phyloP scores from a whole-genome alignment of 2,888 invertebrate species.

The Serrognathus titanus region DNA sequence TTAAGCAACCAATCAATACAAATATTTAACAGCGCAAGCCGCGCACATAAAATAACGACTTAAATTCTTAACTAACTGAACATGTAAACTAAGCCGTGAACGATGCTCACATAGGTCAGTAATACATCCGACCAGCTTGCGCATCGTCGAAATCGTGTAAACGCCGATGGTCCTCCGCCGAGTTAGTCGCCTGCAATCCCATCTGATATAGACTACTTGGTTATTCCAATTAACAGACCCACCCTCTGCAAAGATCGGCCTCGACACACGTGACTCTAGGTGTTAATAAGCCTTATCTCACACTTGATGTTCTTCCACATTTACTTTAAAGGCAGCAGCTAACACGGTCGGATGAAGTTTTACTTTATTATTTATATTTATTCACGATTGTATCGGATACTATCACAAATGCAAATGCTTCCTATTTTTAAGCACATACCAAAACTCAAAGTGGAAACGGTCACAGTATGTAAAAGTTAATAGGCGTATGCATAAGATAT shows the following conservation, averaged over 20 bases:
- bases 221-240: slow-evolving; percentile 45
- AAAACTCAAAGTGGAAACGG: no score
- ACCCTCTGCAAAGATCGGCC: slow-evolving; percentile 39
- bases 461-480: no score
- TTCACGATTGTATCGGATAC: no score
- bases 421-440: no score
- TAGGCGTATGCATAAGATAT: no score
- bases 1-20: slow-evolving; percentile 21
- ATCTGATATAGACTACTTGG: slow-evolving; percentile 39
- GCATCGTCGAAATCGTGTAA: background rate
- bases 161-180: slow-evolving; percentile 3
- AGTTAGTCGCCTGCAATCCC: slow-evolving; percentile 24
- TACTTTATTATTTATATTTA: no score
- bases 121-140: slow-evolving; percentile 1
- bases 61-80: slow-evolving; percentile 22
- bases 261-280: slow-evolving; percentile 41
- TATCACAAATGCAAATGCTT: no score
- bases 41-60: slow-evolving; percentile 20
- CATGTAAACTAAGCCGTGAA: slow-evolving; percentile 26
- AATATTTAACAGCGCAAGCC: slow-evolving; percentile 24
- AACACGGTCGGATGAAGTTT: no score
- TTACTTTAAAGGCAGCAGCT: background rate
- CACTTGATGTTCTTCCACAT: slow-evolving; percentile 14
- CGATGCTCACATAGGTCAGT: slow-evolving; percentile 12
- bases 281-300: slow-evolving; percentile 42